Evolutionary conservation across 2,888 invertebrate genomes (phyloP).

Genomic region (Abscondita cerata): DNA sequence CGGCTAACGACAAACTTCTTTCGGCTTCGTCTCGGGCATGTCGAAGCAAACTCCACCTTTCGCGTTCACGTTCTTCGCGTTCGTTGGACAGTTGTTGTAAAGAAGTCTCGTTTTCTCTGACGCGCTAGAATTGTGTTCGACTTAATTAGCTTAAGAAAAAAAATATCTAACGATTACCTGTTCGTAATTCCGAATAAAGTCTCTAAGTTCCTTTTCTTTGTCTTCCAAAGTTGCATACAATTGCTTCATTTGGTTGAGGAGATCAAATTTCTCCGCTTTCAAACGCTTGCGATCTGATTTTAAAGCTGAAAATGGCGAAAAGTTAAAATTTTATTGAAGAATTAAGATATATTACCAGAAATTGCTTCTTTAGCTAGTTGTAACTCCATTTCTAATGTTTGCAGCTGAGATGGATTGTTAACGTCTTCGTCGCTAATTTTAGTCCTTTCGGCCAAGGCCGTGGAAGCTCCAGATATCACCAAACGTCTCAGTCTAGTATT

Average conservation of each 20-base stretch:
- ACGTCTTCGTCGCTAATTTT: constrained; percentile 55
- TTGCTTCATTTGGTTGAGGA: constrained; percentile 93
- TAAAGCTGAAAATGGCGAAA: constrained; percentile 63
- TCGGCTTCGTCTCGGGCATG: constrained; percentile 92
- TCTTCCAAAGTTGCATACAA: constrained; percentile 92
- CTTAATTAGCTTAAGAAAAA: background rate
- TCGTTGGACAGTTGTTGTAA: constrained; percentile 67
- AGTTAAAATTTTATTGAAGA: background rate
- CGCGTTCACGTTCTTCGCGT: constrained; percentile 80
- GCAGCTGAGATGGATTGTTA: constrained; percentile 55
- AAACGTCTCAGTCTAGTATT: constrained; percentile 72
- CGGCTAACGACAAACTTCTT: constrained; percentile 82
- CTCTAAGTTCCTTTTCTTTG: constrained; percentile 91
- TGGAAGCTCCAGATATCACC: constrained; percentile 69
- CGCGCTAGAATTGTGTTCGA: constrained; percentile 66
- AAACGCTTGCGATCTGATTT: constrained; percentile 90
- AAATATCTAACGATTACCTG: constrained; percentile 64
- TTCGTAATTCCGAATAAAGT: constrained; percentile 94
- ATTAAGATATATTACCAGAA: constrained; percentile 55
- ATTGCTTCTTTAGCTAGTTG: constrained; percentile 82
- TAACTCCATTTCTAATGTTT: constrained; percentile 68
- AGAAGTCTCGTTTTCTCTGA: constrained; percentile 80
- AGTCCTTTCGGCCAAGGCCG: constrained; percentile 63
- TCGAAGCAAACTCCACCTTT: constrained; percentile 85
- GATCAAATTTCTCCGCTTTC: constrained; percentile 92